Conservation (phyloP, 2,113 vertebrate genomes). For the Labeo catla region DNA sequence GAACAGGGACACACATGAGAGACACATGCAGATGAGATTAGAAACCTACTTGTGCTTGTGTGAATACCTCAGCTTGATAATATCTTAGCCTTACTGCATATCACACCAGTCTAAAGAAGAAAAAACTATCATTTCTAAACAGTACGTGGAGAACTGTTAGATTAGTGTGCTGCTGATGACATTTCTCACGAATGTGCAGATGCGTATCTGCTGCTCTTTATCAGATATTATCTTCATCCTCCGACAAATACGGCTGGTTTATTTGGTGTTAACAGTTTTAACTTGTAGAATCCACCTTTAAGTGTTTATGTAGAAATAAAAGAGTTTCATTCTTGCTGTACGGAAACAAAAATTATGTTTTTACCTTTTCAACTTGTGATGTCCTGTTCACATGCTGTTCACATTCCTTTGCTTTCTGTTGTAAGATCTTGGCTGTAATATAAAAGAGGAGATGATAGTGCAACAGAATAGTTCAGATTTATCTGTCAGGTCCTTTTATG, state of each 20-base stretch:
- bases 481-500: conserved; percentile 22
- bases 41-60: not conserved
- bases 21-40: not conserved
- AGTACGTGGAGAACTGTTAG: conserved; percentile 4
- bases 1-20: not conserved
- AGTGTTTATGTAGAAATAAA: not conserved
- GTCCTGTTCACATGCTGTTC: not conserved
- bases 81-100: not conserved
- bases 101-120: not conserved
- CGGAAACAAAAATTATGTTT: not conserved
- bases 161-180: conserved; percentile 28
- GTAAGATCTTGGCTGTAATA: not conserved
- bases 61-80: not conserved
- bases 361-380: not conserved
- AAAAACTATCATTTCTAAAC: not conserved
- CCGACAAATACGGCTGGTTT: not conserved
- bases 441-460: not conserved
- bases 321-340: not conserved
- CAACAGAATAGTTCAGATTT: conserved; percentile 1
- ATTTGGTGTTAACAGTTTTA: not conserved
- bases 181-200: conserved; percentile 37
- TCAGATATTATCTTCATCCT: conserved; percentile 8
- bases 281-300: not conserved
- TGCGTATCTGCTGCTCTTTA: not conserved
- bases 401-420: conserved; percentile 13